A percentile compares a stretch with the other conserved stretches of the same genome.
These are phyloP conservation scores for Hetaerina titia DNA, from an alignment of 2,888 invertebrate genomes.

Conservation along the genomic window DNA sequence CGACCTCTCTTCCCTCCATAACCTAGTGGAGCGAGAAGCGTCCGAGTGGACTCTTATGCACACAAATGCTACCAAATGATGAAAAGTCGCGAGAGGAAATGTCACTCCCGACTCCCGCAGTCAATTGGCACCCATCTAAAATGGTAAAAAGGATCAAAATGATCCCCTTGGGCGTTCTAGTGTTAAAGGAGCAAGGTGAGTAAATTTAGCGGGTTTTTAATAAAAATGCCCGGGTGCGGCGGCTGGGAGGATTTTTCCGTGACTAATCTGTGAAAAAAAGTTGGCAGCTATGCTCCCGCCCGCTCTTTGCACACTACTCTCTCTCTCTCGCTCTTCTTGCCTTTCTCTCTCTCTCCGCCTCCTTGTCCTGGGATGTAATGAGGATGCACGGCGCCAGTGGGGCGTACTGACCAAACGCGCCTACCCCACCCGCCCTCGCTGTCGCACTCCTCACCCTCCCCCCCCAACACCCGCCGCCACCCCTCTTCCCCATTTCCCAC, in stretches of 20 bases:
- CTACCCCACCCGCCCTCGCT: not conserved
- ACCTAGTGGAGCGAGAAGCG: too few species aligned
- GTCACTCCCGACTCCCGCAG: too few species aligned
- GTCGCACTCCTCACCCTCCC: not conserved
- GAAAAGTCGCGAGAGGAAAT: too few species aligned
- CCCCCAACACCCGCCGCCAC: not conserved
- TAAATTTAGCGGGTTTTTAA: too few species aligned
- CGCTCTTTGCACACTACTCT: not conserved
- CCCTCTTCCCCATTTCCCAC: not conserved
- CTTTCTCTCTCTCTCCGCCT: not conserved
- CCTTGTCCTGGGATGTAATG: slow-evolving; percentile 27
- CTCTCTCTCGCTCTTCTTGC: not conserved
- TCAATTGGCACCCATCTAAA: too few species aligned
- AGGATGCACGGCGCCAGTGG: slow-evolving; percentile 14
- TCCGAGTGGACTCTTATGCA: too few species aligned
- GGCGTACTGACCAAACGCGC: not conserved
- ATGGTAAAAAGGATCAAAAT: too few species aligned
- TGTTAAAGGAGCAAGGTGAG: too few species aligned
- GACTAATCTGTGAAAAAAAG: not conserved
- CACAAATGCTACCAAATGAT: too few species aligned
- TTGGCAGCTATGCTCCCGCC: not conserved
- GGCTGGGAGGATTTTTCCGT: not conserved
- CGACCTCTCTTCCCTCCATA: too few species aligned
- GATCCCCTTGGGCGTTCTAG: too few species aligned
- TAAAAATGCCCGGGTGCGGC: too few species aligned